phyloP scores from a whole-genome alignment of 2,113 vertebrate species.

The Recurvirostra avosetta region DNA sequence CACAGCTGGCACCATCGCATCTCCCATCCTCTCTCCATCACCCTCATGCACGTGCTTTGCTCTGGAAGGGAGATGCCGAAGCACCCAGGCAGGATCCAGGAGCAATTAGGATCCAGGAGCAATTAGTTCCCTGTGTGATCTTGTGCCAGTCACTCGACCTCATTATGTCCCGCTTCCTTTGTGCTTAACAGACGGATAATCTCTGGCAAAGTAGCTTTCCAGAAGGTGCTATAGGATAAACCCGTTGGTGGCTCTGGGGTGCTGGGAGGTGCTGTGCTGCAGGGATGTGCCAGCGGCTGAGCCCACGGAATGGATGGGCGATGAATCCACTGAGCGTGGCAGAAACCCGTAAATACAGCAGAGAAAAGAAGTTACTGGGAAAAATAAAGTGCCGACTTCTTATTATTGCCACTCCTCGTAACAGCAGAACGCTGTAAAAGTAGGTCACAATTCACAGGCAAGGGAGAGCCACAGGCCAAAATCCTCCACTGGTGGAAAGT shows the following conservation, averaged over 20 bases:
- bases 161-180: not conserved
- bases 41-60: not conserved
- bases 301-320: fast-evolving
- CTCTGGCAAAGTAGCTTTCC: not conserved
- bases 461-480: not conserved
- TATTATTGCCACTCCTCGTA: not conserved
- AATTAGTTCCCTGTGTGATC: not conserved
- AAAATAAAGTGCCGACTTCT: not conserved
- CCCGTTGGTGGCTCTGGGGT: fast-evolving
- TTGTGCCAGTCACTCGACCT: not conserved
- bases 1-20: fast-evolving
- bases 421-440: not conserved
- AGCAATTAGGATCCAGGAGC: not conserved
- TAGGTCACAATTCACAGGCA: not conserved
- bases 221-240: not conserved
- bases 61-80: not conserved
- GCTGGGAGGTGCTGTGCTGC: not conserved
- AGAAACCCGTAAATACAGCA: not conserved
- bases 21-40: not conserved
- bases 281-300: not conserved
- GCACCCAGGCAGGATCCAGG: not conserved
- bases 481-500: not conserved
- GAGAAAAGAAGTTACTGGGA: not conserved
- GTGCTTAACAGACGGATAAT: not conserved
- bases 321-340: not conserved